phyloP scores from a whole-genome alignment of 2,113 vertebrate genomes.

The Pleuronectes platessa region DNA sequence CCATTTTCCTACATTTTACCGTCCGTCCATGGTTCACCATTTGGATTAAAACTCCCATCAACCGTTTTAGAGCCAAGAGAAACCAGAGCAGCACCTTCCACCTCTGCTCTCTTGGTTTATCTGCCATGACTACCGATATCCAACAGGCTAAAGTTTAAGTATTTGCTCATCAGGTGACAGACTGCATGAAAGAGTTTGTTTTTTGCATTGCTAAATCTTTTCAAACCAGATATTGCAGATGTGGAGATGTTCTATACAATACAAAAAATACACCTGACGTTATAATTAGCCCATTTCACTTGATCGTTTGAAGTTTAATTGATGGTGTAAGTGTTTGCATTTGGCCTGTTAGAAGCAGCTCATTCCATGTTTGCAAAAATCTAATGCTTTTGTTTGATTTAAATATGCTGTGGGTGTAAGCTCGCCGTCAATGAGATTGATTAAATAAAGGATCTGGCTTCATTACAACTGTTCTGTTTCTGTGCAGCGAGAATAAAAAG shows the following conservation, averaged over 20 bases:
- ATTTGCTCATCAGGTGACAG: neutral
- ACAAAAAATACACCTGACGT: neutral
- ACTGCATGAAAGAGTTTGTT: slow-evolving; percentile 2
- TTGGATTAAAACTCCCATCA: neutral
- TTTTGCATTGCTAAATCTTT: neutral
- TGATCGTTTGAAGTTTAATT: neutral
- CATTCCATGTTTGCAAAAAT: slow-evolving; percentile 53
- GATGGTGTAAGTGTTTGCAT: neutral
- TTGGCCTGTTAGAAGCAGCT: neutral
- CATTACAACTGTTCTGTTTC: neutral
- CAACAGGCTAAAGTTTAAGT: neutral
- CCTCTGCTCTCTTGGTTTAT: neutral
- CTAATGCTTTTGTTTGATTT: neutral
- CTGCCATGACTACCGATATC: neutral
- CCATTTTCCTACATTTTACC: slow-evolving; percentile 14
- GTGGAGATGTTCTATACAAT: neutral
- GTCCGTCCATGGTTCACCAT: slow-evolving; percentile 20
- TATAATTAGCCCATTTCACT: neutral
- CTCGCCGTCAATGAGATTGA: neutral
- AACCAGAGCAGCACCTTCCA: neutral
- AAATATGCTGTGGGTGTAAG: slow-evolving; percentile 18
- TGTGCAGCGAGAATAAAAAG: neutral
- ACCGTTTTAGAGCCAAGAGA: neutral
- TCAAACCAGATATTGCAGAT: neutral
- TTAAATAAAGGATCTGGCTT: slow-evolving; percentile 16